Evolutionary conservation across 35 echinoderm and acorn worm genomes (phyloP).

Genomic region (Diadema setosum): DNA sequence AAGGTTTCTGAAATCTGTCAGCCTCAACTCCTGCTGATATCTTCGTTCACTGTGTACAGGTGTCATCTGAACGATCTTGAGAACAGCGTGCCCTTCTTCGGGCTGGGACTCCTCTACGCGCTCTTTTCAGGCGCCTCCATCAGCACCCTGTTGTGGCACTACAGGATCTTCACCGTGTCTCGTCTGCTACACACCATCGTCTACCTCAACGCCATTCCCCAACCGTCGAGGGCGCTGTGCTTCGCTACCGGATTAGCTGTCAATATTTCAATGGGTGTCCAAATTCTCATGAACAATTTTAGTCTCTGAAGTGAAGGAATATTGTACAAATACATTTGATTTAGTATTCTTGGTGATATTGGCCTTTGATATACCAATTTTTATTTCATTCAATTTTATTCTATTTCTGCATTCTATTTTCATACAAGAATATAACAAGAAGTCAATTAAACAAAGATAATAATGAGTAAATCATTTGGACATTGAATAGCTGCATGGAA

Average conservation of each 20-base stretch:
- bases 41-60: background rate
- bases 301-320: background rate
- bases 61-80: background rate
- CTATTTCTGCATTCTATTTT: too few species aligned
- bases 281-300: constrained; percentile 20
- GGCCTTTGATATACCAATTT: too few species aligned
- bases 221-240: constrained; percentile 37
- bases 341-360: too few species aligned
- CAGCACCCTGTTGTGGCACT: constrained; percentile 26
- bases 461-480: too few species aligned
- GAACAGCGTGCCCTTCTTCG: constrained; percentile 56
- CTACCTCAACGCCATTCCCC: constrained; percentile 53
- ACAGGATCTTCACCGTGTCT: constrained; percentile 51
- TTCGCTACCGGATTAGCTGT: constrained; percentile 2
- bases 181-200: constrained; percentile 59
- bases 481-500: too few species aligned
- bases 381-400: too few species aligned
- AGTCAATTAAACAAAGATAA: too few species aligned
- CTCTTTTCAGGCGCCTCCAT: constrained; percentile 25
- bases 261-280: constrained; percentile 50
- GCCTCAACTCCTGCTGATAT: too few species aligned
- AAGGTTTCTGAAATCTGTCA: too few species aligned
- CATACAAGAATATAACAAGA: too few species aligned
- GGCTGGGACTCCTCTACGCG: constrained; percentile 46
- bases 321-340: too few species aligned